Conservation (phyloP, 2,113 vertebrate species). For the Cardinalis cardinalis region DNA sequence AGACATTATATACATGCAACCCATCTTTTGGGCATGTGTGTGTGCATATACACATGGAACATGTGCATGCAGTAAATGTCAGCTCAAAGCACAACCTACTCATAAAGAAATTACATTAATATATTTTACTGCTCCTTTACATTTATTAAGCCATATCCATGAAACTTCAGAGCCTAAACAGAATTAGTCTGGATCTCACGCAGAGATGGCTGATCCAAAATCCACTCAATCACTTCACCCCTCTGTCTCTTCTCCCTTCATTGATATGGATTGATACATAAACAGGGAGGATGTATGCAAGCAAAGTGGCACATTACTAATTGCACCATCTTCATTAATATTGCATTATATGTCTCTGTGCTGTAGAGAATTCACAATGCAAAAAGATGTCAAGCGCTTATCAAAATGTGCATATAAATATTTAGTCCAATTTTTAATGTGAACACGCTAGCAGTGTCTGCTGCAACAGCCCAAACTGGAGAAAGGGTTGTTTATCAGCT, state of each 20-base stretch:
- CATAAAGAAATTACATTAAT: not conserved
- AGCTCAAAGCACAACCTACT: not conserved
- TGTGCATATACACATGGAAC: not conserved
- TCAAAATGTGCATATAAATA: conserved; percentile 9
- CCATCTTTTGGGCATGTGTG: fast-evolving
- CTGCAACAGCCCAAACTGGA: not conserved
- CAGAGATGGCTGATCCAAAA: not conserved
- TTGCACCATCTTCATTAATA: conserved; percentile 16
- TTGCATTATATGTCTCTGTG: not conserved
- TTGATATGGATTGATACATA: not conserved
- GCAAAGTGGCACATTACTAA: not conserved
- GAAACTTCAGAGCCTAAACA: not conserved
- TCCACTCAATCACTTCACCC: not conserved
- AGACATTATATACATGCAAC: not conserved
- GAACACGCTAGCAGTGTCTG: not conserved
- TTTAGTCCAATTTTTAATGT: not conserved
- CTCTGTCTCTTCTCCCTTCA: not conserved
- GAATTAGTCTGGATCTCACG: not conserved
- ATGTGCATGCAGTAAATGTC: not conserved
- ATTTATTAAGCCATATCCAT: not conserved
- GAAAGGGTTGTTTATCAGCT: not conserved
- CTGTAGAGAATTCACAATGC: not conserved
- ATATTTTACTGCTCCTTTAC: not conserved
- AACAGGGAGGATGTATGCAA: not conserved
- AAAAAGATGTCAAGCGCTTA: not conserved